phyloP scores from a whole-genome alignment of 2,113 vertebrate genomes.

The Neogale vison region DNA sequence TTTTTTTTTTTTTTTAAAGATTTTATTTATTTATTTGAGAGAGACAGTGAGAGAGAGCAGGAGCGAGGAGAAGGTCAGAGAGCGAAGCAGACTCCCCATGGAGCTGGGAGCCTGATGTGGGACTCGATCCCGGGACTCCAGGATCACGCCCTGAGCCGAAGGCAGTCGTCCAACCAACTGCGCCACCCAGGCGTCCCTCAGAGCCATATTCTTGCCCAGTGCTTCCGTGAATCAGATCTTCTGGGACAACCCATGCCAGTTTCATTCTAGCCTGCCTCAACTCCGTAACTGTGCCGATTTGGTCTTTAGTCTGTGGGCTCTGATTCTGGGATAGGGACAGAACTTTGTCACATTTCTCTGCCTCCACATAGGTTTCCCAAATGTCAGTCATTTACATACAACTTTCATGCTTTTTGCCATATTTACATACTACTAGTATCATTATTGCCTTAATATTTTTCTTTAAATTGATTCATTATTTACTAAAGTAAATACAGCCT shows the following conservation, averaged over 20 bases:
- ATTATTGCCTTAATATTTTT: constrained; percentile 8
- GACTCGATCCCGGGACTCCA: no score
- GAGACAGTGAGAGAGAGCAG: no score
- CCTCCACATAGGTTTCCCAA: not conserved
- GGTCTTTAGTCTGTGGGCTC: not conserved
- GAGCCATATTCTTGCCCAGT: not conserved
- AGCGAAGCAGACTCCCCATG: no score
- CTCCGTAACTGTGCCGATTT: not conserved
- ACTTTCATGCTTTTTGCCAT: not conserved
- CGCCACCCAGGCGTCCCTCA: no score
- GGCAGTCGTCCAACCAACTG: no score
- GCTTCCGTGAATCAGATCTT: not conserved
- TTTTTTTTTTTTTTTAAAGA: no score
- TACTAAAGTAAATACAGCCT: not conserved
- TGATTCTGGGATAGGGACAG: not conserved
- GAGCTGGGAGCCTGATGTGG: no score
- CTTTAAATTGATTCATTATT: not conserved
- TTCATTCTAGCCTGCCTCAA: not conserved
- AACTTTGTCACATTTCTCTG: not conserved
- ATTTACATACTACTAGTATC: not conserved
- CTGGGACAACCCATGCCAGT: not conserved
- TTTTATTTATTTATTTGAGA: no score
- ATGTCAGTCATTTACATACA: not conserved
- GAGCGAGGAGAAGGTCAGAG: no score
- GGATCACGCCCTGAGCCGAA: no score